phyloP scores from a whole-genome alignment of 92 coral and sea anemone species.

The Isaurus tuberculatus region DNA sequence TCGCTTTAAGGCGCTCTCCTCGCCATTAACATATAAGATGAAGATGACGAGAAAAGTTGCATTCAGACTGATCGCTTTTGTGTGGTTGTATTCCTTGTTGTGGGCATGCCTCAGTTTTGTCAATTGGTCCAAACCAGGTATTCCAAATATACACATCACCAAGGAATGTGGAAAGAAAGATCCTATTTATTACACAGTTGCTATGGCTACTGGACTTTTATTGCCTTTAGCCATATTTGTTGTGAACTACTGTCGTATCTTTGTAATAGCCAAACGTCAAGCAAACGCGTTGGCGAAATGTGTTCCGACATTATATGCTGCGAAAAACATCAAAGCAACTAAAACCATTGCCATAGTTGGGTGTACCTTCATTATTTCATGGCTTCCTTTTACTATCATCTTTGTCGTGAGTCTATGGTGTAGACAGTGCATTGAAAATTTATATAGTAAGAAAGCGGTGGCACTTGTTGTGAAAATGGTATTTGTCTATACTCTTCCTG shows the following conservation, averaged over 20 bases:
- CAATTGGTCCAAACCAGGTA: conserved; percentile 32
- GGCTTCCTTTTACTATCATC: conserved; percentile 32
- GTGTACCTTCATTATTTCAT: conserved; percentile 23
- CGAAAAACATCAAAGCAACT: conserved; percentile 28
- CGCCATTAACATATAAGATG: conserved; percentile 26
- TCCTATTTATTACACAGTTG: conserved; percentile 31
- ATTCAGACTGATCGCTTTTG: conserved; percentile 15
- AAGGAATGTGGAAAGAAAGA: conserved; percentile 22
- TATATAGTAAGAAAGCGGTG: conserved; percentile 1
- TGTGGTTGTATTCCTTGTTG: conserved; percentile 28
- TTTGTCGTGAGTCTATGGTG: conserved; percentile 27
- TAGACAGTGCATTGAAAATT: conserved; percentile 11
- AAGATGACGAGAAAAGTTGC: conserved; percentile 33
- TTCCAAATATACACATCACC: conserved; percentile 16
- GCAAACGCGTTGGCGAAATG: conserved; percentile 19
- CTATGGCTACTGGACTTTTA: conserved; percentile 13
- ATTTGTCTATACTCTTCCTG: conserved; percentile 46
- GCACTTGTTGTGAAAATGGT: conserved; percentile 35
- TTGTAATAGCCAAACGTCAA: conserved; percentile 22
- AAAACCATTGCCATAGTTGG: conserved; percentile 43
- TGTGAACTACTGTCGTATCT: conserved; percentile 36
- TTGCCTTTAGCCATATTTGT: conserved; percentile 32
- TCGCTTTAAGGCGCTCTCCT: conserved; percentile 32
- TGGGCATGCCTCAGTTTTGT: conserved; percentile 33
- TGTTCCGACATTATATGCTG: background rate